Evolutionary conservation across 2,888 invertebrate genomes (phyloP).

Genomic region (Bembecia ichneumoniformis): DNA sequence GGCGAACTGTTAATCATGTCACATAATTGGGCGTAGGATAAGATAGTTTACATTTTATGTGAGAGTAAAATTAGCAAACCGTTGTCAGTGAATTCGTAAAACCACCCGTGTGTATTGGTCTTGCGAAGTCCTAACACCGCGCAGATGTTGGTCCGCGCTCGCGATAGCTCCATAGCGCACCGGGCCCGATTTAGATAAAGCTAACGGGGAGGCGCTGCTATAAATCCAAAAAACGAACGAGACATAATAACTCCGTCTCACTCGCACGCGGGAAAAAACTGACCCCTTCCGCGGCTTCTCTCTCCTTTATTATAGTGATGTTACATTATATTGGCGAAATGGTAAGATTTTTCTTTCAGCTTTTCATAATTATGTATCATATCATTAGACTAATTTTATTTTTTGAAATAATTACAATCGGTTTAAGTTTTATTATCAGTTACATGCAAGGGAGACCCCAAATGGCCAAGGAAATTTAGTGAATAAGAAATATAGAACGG

Average conservation of each 20-base stretch:
- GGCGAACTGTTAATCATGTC: too few species aligned
- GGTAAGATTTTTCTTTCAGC: too few species aligned
- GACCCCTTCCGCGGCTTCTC: slow-evolving; percentile 25
- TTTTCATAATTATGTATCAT: too few species aligned
- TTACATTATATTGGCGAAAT: not conserved
- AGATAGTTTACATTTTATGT: too few species aligned
- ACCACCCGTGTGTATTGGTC: slow-evolving; percentile 25
- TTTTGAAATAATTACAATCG: too few species aligned
- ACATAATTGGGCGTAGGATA: too few species aligned
- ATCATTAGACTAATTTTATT: too few species aligned
- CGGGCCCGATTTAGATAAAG: slow-evolving; percentile 51
- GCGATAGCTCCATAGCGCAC: slow-evolving; percentile 66
- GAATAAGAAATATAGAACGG: too few species aligned
- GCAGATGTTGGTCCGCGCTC: slow-evolving; percentile 44
- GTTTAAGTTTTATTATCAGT: too few species aligned
- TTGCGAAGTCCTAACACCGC: slow-evolving; percentile 18
- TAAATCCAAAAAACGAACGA: slow-evolving; percentile 47
- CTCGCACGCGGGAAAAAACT: slow-evolving; percentile 32
- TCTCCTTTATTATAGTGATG: slow-evolving; percentile 23
- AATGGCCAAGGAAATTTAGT: too few species aligned
- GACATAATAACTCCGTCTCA: slow-evolving; percentile 29
- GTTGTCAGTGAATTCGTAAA: not conserved
- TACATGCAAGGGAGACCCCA: too few species aligned
- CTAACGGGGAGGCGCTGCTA: slow-evolving; percentile 59
- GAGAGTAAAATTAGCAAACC: too few species aligned